A percentile compares a stretch with the other conserved stretches of the same genome.
Conservation (phyloP, 1,140 invertebrate species). For the Oscheius sp. region DNA sequence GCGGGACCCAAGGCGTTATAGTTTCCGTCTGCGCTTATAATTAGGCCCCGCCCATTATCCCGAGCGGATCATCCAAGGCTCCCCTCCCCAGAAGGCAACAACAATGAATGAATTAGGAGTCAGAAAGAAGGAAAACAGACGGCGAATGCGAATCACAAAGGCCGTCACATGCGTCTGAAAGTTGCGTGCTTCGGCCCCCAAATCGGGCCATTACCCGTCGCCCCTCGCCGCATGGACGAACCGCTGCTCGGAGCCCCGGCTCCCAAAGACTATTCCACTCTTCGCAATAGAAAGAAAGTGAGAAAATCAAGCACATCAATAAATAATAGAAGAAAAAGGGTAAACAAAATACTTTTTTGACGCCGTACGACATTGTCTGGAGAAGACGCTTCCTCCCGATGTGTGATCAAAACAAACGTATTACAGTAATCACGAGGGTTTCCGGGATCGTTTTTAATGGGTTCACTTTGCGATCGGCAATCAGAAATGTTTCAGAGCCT, state of each 20-base stretch:
- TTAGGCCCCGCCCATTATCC: background rate
- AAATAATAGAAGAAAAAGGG: too few relatives aligned
- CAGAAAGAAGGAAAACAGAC: too few relatives aligned
- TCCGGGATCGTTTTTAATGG: background rate
- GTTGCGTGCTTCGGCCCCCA: too few relatives aligned
- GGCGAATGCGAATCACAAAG: too few relatives aligned
- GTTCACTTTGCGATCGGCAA: background rate
- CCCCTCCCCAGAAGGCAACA: background rate
- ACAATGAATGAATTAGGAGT: background rate
- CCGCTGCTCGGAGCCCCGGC: background rate
- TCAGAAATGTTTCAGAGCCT: constrained; percentile 8
- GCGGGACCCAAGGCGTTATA: too few relatives aligned
- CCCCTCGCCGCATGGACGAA: background rate
- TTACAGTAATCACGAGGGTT: background rate
- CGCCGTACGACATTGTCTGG: too few relatives aligned
- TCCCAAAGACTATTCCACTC: background rate
- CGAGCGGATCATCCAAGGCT: background rate
- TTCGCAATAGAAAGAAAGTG: too few relatives aligned
- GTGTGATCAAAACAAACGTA: background rate
- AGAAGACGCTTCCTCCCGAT: background rate
- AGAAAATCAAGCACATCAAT: too few relatives aligned
- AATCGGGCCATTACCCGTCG: background rate
- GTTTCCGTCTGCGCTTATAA: background rate
- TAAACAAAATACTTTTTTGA: too few relatives aligned
- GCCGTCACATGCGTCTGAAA: too few relatives aligned